Evolutionary conservation across 2,797 vertebrate species (phyloP).

Genomic region (Poeciliopsis gracilis): DNA sequence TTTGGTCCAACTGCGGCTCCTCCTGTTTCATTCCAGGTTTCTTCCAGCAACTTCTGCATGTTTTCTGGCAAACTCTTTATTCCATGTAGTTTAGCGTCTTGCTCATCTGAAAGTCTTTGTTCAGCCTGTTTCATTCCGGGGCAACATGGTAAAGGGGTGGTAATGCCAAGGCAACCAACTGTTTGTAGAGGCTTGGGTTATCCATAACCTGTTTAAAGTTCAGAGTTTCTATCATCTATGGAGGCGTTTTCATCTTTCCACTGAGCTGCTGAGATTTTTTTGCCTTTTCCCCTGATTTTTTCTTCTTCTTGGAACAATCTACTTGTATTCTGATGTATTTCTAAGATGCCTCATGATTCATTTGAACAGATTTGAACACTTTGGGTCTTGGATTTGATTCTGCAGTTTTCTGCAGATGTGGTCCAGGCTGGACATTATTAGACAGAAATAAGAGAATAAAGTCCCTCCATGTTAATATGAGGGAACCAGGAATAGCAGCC

Average conservation of each 20-base stretch:
- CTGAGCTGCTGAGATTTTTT: not conserved
- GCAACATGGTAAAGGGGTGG: too few relatives aligned
- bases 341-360: not conserved
- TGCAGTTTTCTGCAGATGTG: not conserved
- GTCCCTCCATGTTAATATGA: not conserved
- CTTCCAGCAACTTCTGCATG: too few relatives aligned
- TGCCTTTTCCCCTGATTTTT: not conserved
- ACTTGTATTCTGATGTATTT: not conserved
- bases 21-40: too few relatives aligned
- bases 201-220: not conserved
- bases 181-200: too few relatives aligned
- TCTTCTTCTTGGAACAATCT: not conserved
- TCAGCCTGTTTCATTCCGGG: too few relatives aligned
- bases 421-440: not conserved
- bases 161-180: too few relatives aligned
- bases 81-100: too few relatives aligned
- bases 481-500: constrained; percentile 5
- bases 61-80: too few relatives aligned
- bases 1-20: too few relatives aligned
- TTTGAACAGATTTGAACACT: not conserved
- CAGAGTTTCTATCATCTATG: not conserved
- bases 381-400: not conserved
- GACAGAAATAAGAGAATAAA: not conserved
- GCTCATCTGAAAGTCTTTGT: too few relatives aligned
- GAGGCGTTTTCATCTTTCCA: not conserved